A percentile compares a stretch with the other conserved stretches of the same genome.
phyloP scores from a whole-genome alignment of 2,113 vertebrate species.

The Struthio camelus region DNA sequence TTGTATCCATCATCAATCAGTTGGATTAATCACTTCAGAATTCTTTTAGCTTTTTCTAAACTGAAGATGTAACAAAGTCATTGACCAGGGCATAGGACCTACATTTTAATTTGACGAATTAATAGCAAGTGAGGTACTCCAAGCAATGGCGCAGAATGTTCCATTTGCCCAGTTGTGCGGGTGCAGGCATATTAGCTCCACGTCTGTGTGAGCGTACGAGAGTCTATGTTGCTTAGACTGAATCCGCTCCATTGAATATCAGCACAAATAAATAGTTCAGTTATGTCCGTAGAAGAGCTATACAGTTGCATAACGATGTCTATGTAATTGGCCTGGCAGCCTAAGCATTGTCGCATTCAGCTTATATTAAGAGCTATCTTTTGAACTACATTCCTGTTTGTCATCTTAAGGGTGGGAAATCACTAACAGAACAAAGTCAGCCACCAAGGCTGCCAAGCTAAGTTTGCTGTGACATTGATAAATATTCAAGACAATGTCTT shows the following conservation, averaged over 20 bases:
- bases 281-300: neutral
- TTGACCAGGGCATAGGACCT: neutral
- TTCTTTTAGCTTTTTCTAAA: conserved; percentile 1
- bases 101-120: neutral
- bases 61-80: neutral
- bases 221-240: neutral
- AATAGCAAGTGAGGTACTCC: neutral
- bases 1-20: neutral
- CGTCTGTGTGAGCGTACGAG: neutral
- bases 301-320: neutral
- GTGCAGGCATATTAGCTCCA: neutral
- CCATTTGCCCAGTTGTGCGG: neutral
- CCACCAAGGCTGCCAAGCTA: conserved; percentile 67
- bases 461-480: conserved; percentile 63
- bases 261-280: neutral
- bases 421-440: conserved; percentile 62
- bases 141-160: neutral
- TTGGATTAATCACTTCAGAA: conserved; percentile 29
- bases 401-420: conserved; percentile 70
- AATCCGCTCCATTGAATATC: neutral
- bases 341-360: neutral
- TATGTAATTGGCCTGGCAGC: neutral
- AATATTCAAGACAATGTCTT: conserved; percentile 78
- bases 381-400: conserved; percentile 66
- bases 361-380: conserved; percentile 5